Conservation (phyloP, 2,113 vertebrate genomes). For the Pionites leucogaster region DNA sequence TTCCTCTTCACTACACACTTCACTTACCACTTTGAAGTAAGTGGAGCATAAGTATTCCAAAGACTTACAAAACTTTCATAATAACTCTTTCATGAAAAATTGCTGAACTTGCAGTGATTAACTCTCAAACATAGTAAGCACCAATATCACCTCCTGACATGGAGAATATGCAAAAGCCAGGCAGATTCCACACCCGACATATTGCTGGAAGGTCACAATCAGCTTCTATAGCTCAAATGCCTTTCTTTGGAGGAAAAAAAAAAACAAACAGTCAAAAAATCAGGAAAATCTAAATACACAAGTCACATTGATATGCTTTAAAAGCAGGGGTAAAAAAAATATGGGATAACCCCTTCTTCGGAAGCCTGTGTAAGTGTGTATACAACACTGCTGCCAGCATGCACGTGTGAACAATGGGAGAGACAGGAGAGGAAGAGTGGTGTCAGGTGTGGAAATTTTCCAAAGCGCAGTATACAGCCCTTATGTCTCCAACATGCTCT, state of each 20-base stretch:
- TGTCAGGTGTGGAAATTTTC: background rate
- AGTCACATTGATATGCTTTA: background rate
- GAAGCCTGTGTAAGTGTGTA: background rate
- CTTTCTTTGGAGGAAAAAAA: background rate
- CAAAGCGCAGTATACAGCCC: background rate
- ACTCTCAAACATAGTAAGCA: background rate
- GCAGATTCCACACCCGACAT: background rate
- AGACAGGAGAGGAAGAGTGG: background rate
- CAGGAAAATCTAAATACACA: background rate
- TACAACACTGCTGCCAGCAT: background rate
- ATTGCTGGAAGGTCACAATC: constrained; percentile 31
- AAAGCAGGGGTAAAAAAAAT: background rate
- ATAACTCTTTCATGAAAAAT: background rate
- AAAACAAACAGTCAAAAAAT: background rate
- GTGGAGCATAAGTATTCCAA: background rate
- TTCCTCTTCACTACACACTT: background rate
- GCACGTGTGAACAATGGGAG: background rate
- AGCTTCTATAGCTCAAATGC: background rate
- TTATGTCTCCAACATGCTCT: background rate
- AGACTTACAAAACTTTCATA: background rate
- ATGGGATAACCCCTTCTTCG: background rate
- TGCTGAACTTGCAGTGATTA: background rate
- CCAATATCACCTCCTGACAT: background rate
- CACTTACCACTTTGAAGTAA: background rate
- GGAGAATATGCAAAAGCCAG: background rate